Base-by-base conservation (phyloP, 2,888 invertebrate species). In the Lissonota sp. region DNA sequence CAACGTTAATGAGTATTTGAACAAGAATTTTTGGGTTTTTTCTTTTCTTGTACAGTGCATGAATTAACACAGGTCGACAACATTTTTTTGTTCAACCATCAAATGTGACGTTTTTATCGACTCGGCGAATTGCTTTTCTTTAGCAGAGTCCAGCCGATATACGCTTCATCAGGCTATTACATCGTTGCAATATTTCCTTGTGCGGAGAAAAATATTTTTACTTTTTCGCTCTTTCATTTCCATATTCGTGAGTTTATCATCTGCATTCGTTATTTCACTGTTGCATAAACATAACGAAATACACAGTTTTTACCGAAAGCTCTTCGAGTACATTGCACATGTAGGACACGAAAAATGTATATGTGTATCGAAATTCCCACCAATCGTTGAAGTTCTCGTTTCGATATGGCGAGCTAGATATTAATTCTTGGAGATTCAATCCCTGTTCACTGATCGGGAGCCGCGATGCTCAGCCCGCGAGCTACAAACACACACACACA, bases 1-100 rank as follows among this genome's bases (percentile, higher is more conserved):
- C 37, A 39, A 55, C 46, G 79, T 80, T 85, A 71, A 82, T 67
- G 79, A 84, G 82, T 84, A 84, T 83, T 82, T 71, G 71, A 83
- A 66, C 60, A 72, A 49, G 40, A 70, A 66, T 46, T 81, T 49
- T 49, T 49, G 0, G 10, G 49, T 8, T 49, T 49, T 49, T 49
- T 49, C 7, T 5, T n/a, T 49, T 12, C 1, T 49, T 3, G 1
- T 26, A 2, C 26, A 26, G 26, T 26, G 26, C 26, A 26, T 26
- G 26, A 26, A 26, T 26, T 26, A n/a, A n/a, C n/a, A n/a, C n/a
- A n/a, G n/a, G n/a, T n/a, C n/a, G n/a, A n/a, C n/a, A n/a, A n/a
- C n/a, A n/a, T n/a, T n/a, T n/a, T n/a, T n/a, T n/a, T n/a, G n/a
- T n/a, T n/a, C n/a, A n/a, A n/a, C n/a, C n/a, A n/a, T n/a, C n/a